Conservation (phyloP, 2,797 vertebrate genomes). For the Cynodonichthys magdalenae region DNA sequence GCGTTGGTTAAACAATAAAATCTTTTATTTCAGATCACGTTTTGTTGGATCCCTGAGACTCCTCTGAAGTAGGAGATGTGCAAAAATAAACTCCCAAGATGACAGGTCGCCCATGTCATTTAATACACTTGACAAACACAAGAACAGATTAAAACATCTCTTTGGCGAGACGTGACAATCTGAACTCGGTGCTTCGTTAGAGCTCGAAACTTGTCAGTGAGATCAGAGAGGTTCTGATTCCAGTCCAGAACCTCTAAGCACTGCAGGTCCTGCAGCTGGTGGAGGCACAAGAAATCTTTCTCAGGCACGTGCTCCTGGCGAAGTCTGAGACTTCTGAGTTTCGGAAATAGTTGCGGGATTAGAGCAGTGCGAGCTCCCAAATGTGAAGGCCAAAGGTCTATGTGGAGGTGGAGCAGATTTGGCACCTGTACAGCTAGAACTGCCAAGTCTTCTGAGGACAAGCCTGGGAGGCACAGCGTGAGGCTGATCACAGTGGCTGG, state of each 20-base stretch:
- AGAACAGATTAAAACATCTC: constrained; percentile 46
- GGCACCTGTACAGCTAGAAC: constrained; percentile 39
- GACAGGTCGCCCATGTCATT: neutral
- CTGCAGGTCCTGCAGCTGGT: constrained; percentile 46
- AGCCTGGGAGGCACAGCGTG: constrained; percentile 27
- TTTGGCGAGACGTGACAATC: constrained; percentile 15
- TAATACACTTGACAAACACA: constrained; percentile 36
- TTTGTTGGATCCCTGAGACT: too few species aligned
- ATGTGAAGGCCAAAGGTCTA: constrained; percentile 57
- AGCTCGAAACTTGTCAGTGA: constrained; percentile 31
- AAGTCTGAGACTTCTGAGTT: constrained; percentile 59
- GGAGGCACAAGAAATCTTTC: constrained; percentile 45
- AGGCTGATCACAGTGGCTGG: constrained; percentile 62
- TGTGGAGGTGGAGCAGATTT: constrained; percentile 61
- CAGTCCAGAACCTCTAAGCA: constrained; percentile 58
- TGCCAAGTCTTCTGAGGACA: constrained; percentile 41
- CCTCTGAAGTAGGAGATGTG: too few species aligned
- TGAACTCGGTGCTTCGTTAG: constrained; percentile 46
- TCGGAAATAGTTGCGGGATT: constrained; percentile 61
- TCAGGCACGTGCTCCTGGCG: constrained; percentile 35
- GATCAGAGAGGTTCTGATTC: neutral
- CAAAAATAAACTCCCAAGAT: neutral
- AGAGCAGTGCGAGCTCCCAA: constrained; percentile 20
- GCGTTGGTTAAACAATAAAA: too few species aligned
- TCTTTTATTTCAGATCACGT: too few species aligned